phyloP scores from a whole-genome alignment of 2,888 invertebrate genomes.

The Nomada ruficornis region DNA sequence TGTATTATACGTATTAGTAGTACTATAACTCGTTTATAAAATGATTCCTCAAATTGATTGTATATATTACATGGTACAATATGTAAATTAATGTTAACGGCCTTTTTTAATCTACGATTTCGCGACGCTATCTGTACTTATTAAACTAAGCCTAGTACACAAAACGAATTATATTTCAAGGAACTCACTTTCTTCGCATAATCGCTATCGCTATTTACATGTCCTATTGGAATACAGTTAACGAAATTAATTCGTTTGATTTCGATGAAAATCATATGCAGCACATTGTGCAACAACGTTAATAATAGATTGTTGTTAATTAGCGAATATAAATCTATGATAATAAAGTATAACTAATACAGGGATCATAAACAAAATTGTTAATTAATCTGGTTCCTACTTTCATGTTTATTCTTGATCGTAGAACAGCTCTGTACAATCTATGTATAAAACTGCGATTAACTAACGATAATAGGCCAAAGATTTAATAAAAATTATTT shows the following conservation, averaged over 20 bases:
- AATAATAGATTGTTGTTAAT: conserved; percentile 27
- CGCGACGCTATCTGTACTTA: conserved; percentile 55
- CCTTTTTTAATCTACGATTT: conserved; percentile 51
- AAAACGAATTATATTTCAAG: conserved; percentile 59
- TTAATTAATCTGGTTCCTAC: conserved; percentile 48
- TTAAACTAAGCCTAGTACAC: conserved; percentile 54
- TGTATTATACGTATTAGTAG: conserved; percentile 67
- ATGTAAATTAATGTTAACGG: conserved; percentile 57
- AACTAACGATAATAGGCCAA: conserved; percentile 66
- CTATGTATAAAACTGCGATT: conserved; percentile 64
- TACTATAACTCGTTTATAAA: conserved; percentile 71
- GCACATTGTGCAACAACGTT: conserved; percentile 25
- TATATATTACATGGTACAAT: conserved; percentile 64
- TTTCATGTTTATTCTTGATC: conserved; percentile 61
- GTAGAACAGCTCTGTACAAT: conserved; percentile 65
- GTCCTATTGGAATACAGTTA: conserved; percentile 29
- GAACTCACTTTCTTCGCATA: conserved; percentile 58
- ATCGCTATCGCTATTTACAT: conserved; percentile 44
- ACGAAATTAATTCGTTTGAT: conserved; percentile 32
- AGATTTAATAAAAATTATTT: conserved; percentile 64
- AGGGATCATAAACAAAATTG: conserved; percentile 52
- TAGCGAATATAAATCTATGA: conserved; percentile 16
- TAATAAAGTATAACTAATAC: conserved; percentile 25
- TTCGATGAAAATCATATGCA: conserved; percentile 28
- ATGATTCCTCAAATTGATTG: conserved; percentile 61